phyloP scores from a whole-genome alignment of 2,888 invertebrate species.

The Lobophora halterata region DNA sequence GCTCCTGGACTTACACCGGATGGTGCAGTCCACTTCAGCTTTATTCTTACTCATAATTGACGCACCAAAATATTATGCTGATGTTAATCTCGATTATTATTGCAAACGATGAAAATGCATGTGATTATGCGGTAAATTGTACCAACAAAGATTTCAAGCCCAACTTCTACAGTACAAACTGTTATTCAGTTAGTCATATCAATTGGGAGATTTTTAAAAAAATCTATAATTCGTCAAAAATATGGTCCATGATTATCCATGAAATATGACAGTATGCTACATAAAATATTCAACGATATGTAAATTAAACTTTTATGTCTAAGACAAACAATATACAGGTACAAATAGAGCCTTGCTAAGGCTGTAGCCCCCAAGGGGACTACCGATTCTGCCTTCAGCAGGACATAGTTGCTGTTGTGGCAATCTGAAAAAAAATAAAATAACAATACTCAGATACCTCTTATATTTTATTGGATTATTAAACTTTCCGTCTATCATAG shows the following conservation, averaged over 20 bases:
- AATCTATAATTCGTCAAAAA: too few species aligned
- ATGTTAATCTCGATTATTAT: too few species aligned
- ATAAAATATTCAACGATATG: constrained; percentile 38
- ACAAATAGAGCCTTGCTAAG: constrained; percentile 44
- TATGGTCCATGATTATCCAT: too few species aligned
- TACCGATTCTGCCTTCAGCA: constrained; percentile 45
- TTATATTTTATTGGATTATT: neutral
- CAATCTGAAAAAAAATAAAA: constrained; percentile 59
- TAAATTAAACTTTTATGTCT: constrained; percentile 24
- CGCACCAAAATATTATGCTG: constrained; percentile 16
- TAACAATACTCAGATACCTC: neutral
- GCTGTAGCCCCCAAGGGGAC: constrained; percentile 61
- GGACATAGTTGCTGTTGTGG: constrained; percentile 52
- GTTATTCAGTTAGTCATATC: too few species aligned
- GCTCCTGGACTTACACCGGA: constrained; percentile 76
- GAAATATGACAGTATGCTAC: constrained; percentile 1
- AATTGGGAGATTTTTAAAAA: too few species aligned
- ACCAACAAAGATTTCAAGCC: too few species aligned
- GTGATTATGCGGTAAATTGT: too few species aligned
- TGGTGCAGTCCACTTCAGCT: constrained; percentile 79
- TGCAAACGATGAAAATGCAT: too few species aligned
- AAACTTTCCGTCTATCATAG: neutral
- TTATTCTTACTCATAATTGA: constrained; percentile 64
- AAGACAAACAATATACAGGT: constrained; percentile 40
- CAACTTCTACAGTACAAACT: too few species aligned